Percentiles rank a stretch among this genome's conserved stretches.
Conservation (phyloP, 1,140 invertebrate species). For the Pollicipes pollicipes region DNA sequence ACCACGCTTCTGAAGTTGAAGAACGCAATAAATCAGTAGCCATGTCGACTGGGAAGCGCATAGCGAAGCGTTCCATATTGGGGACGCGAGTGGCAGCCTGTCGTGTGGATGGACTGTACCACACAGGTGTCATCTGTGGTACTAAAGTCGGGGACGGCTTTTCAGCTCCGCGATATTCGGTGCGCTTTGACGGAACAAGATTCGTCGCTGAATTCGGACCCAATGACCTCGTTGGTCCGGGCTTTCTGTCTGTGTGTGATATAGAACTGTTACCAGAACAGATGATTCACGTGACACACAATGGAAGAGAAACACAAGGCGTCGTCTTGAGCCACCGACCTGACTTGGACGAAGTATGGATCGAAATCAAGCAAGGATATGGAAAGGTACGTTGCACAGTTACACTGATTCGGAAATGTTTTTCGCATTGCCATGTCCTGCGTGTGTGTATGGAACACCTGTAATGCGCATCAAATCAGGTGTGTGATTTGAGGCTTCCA, state of each 20-base stretch:
- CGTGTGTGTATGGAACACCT: too few species aligned
- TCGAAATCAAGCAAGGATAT: not conserved
- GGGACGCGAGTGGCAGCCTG: slow-evolving; percentile 71
- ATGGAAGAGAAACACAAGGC: slow-evolving; percentile 74
- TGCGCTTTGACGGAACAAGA: slow-evolving; percentile 47
- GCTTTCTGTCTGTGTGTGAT: slow-evolving; percentile 47
- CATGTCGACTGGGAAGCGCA: slow-evolving; percentile 76
- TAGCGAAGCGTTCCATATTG: slow-evolving; percentile 86
- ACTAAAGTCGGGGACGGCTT: slow-evolving; percentile 37
- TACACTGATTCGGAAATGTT: too few species aligned
- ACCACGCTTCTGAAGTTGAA: too few species aligned
- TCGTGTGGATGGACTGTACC: slow-evolving; percentile 71
- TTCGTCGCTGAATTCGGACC: slow-evolving; percentile 49
- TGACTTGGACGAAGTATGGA: slow-evolving; percentile 51
- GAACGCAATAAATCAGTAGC: not conserved
- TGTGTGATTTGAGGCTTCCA: too few species aligned
- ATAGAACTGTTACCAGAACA: slow-evolving; percentile 51
- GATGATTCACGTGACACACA: slow-evolving; percentile 74
- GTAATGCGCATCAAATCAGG: too few species aligned
- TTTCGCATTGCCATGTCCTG: too few species aligned
- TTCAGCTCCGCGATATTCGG: slow-evolving; percentile 39
- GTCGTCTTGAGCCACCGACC: slow-evolving; percentile 46
- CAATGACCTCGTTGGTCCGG: slow-evolving; percentile 70
- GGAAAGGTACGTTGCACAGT: not conserved
- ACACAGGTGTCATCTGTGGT: slow-evolving; percentile 66